phyloP scores from a whole-genome alignment of 2,797 vertebrate species.

The Rhinogobio ventralis region DNA sequence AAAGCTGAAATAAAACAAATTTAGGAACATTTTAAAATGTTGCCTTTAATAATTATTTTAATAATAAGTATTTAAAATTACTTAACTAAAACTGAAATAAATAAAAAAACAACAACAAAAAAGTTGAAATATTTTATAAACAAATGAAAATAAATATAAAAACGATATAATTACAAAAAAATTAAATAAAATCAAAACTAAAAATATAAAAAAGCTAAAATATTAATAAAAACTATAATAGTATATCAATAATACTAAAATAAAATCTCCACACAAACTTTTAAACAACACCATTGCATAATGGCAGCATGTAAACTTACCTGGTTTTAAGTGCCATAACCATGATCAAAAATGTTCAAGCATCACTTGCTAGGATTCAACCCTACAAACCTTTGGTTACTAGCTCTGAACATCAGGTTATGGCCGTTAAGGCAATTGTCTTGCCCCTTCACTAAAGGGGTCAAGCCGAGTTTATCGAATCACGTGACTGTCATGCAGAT shows the following conservation, averaged over 20 bases:
- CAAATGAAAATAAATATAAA: not conserved
- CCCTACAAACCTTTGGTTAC: not conserved
- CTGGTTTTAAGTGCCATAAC: not conserved
- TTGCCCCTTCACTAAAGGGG: conserved; percentile 60
- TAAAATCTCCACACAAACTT: not conserved
- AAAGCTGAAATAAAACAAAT: too few relatives aligned
- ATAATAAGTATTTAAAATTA: too few relatives aligned
- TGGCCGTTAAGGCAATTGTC: conserved; percentile 29
- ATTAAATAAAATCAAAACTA: too few relatives aligned
- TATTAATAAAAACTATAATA: not conserved
- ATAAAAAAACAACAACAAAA: not conserved
- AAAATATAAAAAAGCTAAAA: not conserved
- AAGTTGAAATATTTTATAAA: not conserved
- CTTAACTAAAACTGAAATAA: not conserved
- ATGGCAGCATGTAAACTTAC: not conserved
- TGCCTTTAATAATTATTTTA: too few relatives aligned
- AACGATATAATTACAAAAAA: too few relatives aligned
- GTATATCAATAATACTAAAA: not conserved
- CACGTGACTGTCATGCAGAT: conserved; percentile 48
- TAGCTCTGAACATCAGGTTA: not conserved
- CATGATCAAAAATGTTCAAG: not conserved
- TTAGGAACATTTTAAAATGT: too few relatives aligned
- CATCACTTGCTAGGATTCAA: not conserved
- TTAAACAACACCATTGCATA: not conserved
- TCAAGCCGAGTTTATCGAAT: conserved; percentile 64